Evolutionary conservation across 1,140 invertebrate species (phyloP), one percentile per base, ranked within the genome.

Genomic region (Drosophila yakuba): DNA sequence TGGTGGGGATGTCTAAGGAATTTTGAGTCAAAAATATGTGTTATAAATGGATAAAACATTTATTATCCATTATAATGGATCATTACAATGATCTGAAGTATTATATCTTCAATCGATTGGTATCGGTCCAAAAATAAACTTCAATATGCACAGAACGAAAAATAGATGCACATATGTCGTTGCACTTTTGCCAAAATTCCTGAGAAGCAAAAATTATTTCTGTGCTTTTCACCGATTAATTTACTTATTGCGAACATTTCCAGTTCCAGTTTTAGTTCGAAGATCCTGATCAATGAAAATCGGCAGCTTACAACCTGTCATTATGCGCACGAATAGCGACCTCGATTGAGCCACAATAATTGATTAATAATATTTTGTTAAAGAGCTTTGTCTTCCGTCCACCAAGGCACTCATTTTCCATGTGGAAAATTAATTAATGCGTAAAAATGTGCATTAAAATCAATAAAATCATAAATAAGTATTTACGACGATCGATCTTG

Each of bases 401-500:
- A 39, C 50, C 36, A 39, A 43, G 36, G 23, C 28, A n/a, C 36
- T 47, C 41, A 38, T 69, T 74, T 72, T 51, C 15, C n/a, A 58
- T 64, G 55, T 68, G 52, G 69, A 50, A 83, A 86, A 88, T 88
- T 88, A 67, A 86, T 86, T 32, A 32, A 32, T 32, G 32, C 8
- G 32, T 32, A 32, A 32, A 32, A 88, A 83, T 81, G 62, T 64
- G 82, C 83, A 88, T 86, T 86, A 88, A 86, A 86, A 88, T 88
- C 83, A 86, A 86, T 86, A 76, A 86, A 69, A 75, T 74, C 63
- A 85, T 78, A 85, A 86, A 83, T 83, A 77, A 88, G 83, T 88
- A 76, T 82, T 88, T 82, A 77, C 36, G 25, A 12, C 36, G 10
- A 54, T 32, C 41, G 48, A 55, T 57, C 66, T 51, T 35, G 14